These are phyloP conservation scores for Propsilocerus akamusi DNA, from an alignment of 1,140 invertebrate genomes.

Conservation along the genomic window DNA sequence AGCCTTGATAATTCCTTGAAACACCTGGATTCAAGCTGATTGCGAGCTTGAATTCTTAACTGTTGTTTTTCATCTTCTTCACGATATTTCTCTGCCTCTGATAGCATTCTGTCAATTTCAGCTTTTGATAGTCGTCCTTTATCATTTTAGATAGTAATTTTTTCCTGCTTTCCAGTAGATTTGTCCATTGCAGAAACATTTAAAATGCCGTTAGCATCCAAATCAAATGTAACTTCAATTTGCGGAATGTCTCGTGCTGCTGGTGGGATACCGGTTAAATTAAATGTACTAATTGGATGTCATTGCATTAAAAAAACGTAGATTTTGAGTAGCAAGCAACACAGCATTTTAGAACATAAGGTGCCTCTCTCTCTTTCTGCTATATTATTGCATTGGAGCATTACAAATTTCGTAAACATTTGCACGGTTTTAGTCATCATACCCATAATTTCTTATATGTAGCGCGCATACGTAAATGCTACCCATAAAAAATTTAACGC, in stretches of 20 bases:
- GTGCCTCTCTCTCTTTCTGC: too few species aligned
- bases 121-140: constrained; percentile 28
- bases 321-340: constrained; percentile 51
- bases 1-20: not conserved
- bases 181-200: constrained; percentile 32
- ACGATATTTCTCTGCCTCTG: constrained; percentile 6
- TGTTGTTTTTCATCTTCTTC: constrained; percentile 6
- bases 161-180: constrained; percentile 21
- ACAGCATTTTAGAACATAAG: constrained; percentile 44
- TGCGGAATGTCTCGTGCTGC: constrained; percentile 23
- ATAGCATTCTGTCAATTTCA: constrained; percentile 30
- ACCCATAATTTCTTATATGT: too few species aligned
- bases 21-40: constrained; percentile 3
- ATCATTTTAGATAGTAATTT: constrained; percentile 25
- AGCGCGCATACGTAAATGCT: too few species aligned
- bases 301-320: constrained; percentile 40
- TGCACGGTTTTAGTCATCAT: constrained; percentile 44
- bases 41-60: not conserved
- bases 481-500: too few species aligned
- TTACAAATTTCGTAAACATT: constrained; percentile 39
- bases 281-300: constrained; percentile 55
- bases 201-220: constrained; percentile 40
- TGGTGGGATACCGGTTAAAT: constrained; percentile 29
- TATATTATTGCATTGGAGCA: constrained; percentile 50
- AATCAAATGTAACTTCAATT: constrained; percentile 29